Evolutionary conservation across 2,797 vertebrate genomes (phyloP).

Genomic region (Melanotaenia maccullochi): DNA sequence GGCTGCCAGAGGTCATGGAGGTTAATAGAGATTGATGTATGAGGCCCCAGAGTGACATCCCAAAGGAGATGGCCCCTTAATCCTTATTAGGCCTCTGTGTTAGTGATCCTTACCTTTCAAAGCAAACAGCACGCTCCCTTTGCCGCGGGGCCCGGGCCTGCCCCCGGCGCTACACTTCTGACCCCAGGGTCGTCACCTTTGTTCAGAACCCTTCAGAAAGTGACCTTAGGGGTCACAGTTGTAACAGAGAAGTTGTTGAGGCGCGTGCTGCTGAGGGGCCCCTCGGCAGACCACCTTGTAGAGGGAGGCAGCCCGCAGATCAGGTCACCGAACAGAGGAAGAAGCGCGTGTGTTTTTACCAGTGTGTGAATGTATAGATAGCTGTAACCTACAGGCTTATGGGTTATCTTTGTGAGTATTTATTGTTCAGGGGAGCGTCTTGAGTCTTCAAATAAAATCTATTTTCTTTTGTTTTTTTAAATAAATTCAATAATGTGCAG

Average conservation of each 20-base stretch:
- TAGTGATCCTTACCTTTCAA: conserved; percentile 95
- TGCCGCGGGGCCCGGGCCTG: conserved; percentile 86
- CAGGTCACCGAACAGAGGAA: conserved; percentile 35
- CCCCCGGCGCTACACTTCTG: conserved; percentile 91
- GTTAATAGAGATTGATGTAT: conserved; percentile 85
- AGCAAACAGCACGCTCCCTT: conserved; percentile 91
- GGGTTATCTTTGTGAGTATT: conserved; percentile 14
- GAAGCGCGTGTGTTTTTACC: conserved; percentile 23
- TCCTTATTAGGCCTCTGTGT: conserved; percentile 96
- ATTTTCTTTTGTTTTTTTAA: conserved; percentile 6
- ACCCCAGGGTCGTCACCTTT: conserved; percentile 96
- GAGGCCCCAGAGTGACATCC: conserved; percentile 84
- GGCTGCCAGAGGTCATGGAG: conserved; percentile 75
- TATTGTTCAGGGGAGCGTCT: conserved; percentile 1
- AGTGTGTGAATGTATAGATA: conserved; percentile 40
- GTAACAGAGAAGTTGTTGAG: conserved; percentile 94
- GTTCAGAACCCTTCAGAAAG: conserved; percentile 91
- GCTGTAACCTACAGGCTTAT: conserved; percentile 20
- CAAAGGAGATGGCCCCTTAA: conserved; percentile 93
- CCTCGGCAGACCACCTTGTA: conserved; percentile 77
- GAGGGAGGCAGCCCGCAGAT: conserved; percentile 48
- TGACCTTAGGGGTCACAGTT: conserved; percentile 88
- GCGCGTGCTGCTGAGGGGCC: conserved; percentile 87
- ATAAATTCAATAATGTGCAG: too few species aligned
- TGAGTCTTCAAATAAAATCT: conserved; percentile 6